Conservation (phyloP, 1,140 invertebrate species). For the Pogonus chalceus region DNA sequence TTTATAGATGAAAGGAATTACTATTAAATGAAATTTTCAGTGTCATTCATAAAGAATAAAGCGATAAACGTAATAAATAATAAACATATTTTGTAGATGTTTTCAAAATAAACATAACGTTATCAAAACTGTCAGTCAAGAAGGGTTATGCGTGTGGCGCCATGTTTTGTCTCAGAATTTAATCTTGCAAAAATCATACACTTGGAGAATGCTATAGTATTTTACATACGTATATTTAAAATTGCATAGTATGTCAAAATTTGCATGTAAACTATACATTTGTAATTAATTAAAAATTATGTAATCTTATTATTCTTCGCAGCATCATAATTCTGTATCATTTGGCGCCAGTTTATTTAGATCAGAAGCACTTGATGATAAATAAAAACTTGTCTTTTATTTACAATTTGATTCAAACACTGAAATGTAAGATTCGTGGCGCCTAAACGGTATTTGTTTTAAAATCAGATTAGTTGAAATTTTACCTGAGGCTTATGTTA, state of each 20-base stretch:
- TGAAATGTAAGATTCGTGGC: background rate
- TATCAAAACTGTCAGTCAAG: background rate
- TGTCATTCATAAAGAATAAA: background rate
- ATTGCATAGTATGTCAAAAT: background rate
- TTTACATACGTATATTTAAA: background rate
- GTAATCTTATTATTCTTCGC: background rate
- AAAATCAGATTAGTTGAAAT: background rate
- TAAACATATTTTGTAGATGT: background rate
- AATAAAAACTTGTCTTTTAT: background rate
- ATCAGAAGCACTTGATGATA: background rate
- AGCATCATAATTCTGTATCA: background rate
- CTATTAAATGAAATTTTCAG: background rate
- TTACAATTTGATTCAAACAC: background rate
- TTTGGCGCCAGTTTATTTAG: constrained; percentile 1
- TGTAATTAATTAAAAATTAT: constrained; percentile 4
- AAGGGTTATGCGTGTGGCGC: background rate
- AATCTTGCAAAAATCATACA: background rate
- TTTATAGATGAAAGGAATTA: background rate
- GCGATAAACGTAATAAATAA: background rate
- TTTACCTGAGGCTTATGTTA: no score
- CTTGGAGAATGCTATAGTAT: background rate
- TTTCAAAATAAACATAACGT: background rate
- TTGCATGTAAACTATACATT: background rate
- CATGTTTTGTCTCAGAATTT: background rate
- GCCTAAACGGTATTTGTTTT: background rate